A percentile compares a stretch with the other conserved stretches of the same genome.
phyloP scores from a whole-genome alignment of 2,113 vertebrate species.

The Dissostichus mawsoni region DNA sequence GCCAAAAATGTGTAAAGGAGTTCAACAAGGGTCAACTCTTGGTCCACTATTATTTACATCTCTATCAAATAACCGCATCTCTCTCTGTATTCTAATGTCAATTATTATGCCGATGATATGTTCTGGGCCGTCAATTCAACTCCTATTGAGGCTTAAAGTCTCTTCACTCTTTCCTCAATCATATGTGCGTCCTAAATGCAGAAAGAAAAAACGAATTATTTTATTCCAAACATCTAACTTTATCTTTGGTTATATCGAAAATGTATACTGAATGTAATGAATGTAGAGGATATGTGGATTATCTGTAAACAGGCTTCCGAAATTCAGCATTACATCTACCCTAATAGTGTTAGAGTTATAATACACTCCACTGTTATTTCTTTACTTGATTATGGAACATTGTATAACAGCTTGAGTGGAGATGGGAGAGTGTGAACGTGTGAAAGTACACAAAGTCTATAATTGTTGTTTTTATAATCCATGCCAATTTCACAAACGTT shows the following conservation, averaged over 20 bases:
- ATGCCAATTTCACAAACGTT: too few relatives aligned
- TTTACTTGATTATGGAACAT: background rate
- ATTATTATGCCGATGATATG: background rate
- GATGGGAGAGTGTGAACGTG: too few relatives aligned
- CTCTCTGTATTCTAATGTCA: background rate
- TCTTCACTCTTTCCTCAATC: too few relatives aligned
- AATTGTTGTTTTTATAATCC: too few relatives aligned
- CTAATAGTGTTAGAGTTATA: background rate
- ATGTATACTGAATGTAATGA: too few relatives aligned
- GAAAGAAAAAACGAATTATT: background rate
- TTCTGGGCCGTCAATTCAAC: accelerated
- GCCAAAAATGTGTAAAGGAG: background rate
- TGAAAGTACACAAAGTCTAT: too few relatives aligned
- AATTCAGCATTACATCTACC: background rate
- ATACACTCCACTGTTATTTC: background rate
- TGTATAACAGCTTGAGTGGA: too few relatives aligned
- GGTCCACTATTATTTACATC: background rate
- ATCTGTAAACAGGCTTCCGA: background rate
- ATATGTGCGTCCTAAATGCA: background rate
- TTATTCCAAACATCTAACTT: too few relatives aligned
- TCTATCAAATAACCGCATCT: background rate
- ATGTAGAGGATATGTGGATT: too few relatives aligned
- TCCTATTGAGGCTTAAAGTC: background rate
- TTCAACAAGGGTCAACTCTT: background rate
- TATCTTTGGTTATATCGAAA: too few relatives aligned